A percentile compares a stretch with the other conserved stretches of the same genome.
phyloP scores from a whole-genome alignment of 2,888 invertebrate species.

The Matsumyia berberina region DNA sequence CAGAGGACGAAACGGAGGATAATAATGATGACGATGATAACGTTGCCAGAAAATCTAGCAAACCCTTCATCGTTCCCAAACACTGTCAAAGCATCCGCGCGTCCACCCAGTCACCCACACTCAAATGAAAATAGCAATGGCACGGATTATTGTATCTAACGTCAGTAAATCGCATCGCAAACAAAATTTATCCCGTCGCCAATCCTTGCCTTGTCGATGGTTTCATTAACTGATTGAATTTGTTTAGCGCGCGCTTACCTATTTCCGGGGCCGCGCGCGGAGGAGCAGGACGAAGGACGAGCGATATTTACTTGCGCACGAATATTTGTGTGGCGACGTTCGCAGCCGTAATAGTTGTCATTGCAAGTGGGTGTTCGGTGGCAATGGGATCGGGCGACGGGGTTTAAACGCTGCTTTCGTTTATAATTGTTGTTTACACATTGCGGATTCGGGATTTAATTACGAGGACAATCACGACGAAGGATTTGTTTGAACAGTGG shows the following conservation, averaged over 20 bases:
- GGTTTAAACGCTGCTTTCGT: slow-evolving; percentile 60
- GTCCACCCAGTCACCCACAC: neutral
- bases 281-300: slow-evolving; percentile 14
- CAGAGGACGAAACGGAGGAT: neutral
- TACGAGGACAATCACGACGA: slow-evolving; percentile 68
- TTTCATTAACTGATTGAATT: slow-evolving; percentile 75
- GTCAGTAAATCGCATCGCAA: slow-evolving; percentile 63
- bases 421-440: slow-evolving; percentile 76
- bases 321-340: slow-evolving; percentile 18
- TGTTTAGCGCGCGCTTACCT: slow-evolving; percentile 56
- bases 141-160: slow-evolving; percentile 45
- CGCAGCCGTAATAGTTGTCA: slow-evolving; percentile 5
- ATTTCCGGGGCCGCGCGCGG: slow-evolving; percentile 9
- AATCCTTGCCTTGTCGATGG: slow-evolving; percentile 59
- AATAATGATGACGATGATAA: slow-evolving; percentile 30
- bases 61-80: slow-evolving; percentile 23
- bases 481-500: slow-evolving; percentile 74
- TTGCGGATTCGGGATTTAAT: slow-evolving; percentile 72
- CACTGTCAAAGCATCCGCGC: neutral
- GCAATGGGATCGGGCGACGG: neutral
- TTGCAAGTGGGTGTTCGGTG: neutral
- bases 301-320: slow-evolving; percentile 39
- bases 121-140: slow-evolving; percentile 9
- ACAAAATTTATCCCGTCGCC: slow-evolving; percentile 51
- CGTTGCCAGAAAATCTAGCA: slow-evolving; percentile 34